A percentile compares a stretch with the other conserved stretches of the same genome.
Conservation (phyloP, 2,888 invertebrate species). For the Drosophila monieri region DNA sequence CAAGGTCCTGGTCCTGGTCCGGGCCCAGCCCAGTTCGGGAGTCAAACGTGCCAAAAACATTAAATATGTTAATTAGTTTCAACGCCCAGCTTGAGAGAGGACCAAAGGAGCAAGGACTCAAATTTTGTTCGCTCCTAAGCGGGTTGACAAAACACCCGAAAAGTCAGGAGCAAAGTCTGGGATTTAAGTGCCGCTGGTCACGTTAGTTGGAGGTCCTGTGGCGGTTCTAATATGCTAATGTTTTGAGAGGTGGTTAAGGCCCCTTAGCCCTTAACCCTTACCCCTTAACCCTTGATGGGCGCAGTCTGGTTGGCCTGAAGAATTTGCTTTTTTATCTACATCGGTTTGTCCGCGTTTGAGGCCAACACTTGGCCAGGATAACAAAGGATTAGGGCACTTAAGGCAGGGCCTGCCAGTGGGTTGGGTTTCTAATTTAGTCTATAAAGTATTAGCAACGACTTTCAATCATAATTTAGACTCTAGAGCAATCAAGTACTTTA, state of each 20-base stretch:
- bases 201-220: slow-evolving; percentile 41
- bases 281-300: slow-evolving; percentile 21
- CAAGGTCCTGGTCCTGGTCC: slow-evolving; percentile 46
- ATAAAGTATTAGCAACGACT: too few relatives aligned
- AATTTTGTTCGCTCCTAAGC: slow-evolving; percentile 18
- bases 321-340: slow-evolving; percentile 66
- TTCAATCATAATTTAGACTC: too few relatives aligned
- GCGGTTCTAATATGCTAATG: slow-evolving; percentile 67
- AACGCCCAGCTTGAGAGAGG: slow-evolving; percentile 59
- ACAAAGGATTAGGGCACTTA: neutral
- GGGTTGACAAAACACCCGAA: slow-evolving; percentile 58
- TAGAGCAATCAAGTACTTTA: neutral
- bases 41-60: slow-evolving; percentile 83
- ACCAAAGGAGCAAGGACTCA: slow-evolving; percentile 56
- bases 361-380: slow-evolving; percentile 64
- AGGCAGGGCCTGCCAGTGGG: neutral
- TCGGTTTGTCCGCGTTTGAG: slow-evolving; percentile 68
- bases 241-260: too few relatives aligned
- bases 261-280: neutral
- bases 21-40: slow-evolving; percentile 54
- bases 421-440: neutral
- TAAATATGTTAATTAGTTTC: slow-evolving; percentile 83
- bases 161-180: neutral
- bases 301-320: slow-evolving; percentile 37
- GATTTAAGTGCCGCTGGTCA: slow-evolving; percentile 73